phyloP scores from a whole-genome alignment of 2,113 vertebrate species.

The Bettongia penicillata region DNA sequence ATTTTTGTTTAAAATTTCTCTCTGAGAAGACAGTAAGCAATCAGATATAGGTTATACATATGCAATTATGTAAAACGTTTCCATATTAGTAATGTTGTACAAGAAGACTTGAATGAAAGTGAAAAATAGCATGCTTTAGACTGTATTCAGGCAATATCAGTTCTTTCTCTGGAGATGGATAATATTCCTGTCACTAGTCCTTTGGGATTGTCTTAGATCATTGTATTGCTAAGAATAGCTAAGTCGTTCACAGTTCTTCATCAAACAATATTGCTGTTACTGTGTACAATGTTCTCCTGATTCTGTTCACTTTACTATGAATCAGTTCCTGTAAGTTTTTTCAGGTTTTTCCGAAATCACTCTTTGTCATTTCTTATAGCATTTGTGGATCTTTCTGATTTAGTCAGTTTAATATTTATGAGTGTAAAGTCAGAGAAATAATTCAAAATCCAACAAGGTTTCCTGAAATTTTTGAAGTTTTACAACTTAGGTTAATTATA shows the following conservation, averaged over 20 bases:
- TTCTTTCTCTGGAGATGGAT: neutral
- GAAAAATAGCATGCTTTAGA: neutral
- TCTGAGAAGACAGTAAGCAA: neutral
- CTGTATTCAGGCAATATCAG: neutral
- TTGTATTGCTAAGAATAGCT: neutral
- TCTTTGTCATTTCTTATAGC: neutral
- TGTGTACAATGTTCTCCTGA: neutral
- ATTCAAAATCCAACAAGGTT: neutral
- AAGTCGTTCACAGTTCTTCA: neutral
- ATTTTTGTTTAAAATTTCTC: neutral
- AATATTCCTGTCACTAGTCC: neutral
- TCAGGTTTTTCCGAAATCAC: neutral
- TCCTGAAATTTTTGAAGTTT: neutral
- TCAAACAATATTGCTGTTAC: neutral
- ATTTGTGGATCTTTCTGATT: neutral
- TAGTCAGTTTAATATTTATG: neutral
- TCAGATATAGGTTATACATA: neutral
- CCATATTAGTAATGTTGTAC: neutral
- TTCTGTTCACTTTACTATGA: neutral
- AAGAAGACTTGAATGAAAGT: neutral
- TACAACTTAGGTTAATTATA: neutral
- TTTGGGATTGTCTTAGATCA: neutral
- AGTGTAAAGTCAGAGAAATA: neutral
- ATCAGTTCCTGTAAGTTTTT: neutral
- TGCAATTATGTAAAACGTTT: neutral